These are phyloP conservation scores for Misgurnus anguillicaudatus DNA, from an alignment of 2,113 vertebrate genomes.

Conservation along the genomic window DNA sequence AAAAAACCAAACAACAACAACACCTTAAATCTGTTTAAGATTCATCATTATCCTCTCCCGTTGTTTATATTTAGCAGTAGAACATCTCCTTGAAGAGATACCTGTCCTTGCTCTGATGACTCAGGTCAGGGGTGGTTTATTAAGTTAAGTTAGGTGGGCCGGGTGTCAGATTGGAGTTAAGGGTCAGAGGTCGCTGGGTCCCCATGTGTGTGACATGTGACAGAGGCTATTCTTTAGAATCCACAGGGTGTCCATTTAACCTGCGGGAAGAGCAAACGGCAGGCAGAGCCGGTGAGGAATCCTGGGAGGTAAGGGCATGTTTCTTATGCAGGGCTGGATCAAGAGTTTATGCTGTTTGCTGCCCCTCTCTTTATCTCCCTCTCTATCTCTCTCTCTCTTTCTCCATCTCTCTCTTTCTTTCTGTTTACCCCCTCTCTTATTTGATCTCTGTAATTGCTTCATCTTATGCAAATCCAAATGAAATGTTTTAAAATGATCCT, in stretches of 20 bases:
- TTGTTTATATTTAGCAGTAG: slow-evolving; percentile 12
- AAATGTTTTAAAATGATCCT: slow-evolving; percentile 48
- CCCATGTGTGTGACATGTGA: slow-evolving; percentile 89
- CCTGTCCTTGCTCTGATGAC: slow-evolving; percentile 38
- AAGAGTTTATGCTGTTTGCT: slow-evolving; percentile 50
- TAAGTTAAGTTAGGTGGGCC: slow-evolving; percentile 15
- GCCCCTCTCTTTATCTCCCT: slow-evolving; percentile 7
- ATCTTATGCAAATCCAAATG: neutral
- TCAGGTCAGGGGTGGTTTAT: slow-evolving; percentile 24
- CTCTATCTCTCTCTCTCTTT: slow-evolving; percentile 32
- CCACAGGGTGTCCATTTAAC: slow-evolving; percentile 89
- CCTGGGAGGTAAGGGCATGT: slow-evolving; percentile 87
- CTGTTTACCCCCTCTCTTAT: slow-evolving; percentile 33
- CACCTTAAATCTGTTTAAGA: slow-evolving; percentile 1
- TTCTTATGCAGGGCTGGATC: slow-evolving; percentile 75
- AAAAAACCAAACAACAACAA: neutral
- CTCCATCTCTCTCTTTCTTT: slow-evolving; percentile 38
- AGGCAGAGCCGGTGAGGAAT: slow-evolving; percentile 80
- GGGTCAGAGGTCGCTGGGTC: slow-evolving; percentile 57
- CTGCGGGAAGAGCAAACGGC: slow-evolving; percentile 84
- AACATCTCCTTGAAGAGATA: slow-evolving; percentile 16
- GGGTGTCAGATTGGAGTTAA: slow-evolving; percentile 21
- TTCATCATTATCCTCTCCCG: slow-evolving; percentile 9
- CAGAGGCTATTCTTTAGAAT: slow-evolving; percentile 97
- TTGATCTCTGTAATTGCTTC: slow-evolving; percentile 25